Evolutionary conservation across 1,140 invertebrate species (phyloP).

Genomic region (Aporrectodea caliginosa): DNA sequence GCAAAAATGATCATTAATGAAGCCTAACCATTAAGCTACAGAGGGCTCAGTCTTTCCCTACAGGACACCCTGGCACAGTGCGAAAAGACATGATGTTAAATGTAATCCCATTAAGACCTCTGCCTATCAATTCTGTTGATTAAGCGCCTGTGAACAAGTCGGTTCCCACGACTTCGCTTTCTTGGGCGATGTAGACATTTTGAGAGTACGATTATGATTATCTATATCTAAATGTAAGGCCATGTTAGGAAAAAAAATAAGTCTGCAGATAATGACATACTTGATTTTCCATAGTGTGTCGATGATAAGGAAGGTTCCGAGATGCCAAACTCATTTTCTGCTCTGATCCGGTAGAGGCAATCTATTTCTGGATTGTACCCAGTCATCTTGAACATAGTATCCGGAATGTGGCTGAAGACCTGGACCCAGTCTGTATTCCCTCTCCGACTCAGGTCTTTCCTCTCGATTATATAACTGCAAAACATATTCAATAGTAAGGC

Average conservation of each 20-base stretch:
- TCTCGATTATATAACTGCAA: conserved; percentile 29
- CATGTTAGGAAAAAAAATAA: not conserved
- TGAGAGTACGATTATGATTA: too few relatives aligned
- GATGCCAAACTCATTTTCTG: conserved; percentile 91
- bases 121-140: too few relatives aligned
- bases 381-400: conserved; percentile 35
- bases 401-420: conserved; percentile 34
- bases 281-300: conserved; percentile 41
- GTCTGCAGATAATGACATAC: conserved; percentile 3
- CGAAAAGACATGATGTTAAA: too few relatives aligned
- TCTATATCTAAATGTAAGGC: conserved; percentile 2
- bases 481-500: not conserved
- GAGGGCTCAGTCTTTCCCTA: too few relatives aligned
- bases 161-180: too few relatives aligned
- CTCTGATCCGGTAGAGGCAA: conserved; percentile 89
- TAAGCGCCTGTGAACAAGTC: too few relatives aligned
- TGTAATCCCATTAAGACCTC: too few relatives aligned
- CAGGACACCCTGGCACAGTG: too few relatives aligned
- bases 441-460: conserved; percentile 23
- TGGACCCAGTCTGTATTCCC: conserved; percentile 40
- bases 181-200: too few relatives aligned
- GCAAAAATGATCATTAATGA: too few relatives aligned
- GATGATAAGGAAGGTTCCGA: conserved; percentile 82
- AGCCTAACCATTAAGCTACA: too few relatives aligned
- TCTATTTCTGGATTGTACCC: conserved; percentile 64